Conservation (phyloP, 1,140 invertebrate genomes). For the Bombus turneri region DNA sequence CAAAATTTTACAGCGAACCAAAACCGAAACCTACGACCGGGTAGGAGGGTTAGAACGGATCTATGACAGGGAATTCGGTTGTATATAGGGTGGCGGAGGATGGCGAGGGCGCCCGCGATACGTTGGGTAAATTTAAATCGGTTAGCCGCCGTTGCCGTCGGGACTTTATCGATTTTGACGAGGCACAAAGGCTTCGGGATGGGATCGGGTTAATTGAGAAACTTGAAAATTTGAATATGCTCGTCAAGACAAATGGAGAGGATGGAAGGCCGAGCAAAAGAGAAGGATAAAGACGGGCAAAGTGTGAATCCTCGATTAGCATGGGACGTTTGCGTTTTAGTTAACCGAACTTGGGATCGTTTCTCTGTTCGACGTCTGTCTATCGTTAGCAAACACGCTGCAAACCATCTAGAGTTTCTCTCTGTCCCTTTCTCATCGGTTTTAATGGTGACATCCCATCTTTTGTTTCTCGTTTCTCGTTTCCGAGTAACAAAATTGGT, state of each 20-base stretch:
- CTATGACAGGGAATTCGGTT: background rate
- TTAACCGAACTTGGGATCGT: conserved; percentile 67
- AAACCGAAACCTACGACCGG: background rate
- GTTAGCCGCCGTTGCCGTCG: conserved; percentile 17
- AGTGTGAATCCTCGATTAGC: conserved; percentile 54
- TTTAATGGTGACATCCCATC: background rate
- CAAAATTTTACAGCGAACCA: background rate
- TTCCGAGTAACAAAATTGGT: background rate
- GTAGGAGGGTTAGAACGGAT: background rate
- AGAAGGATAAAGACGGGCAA: conserved; percentile 26
- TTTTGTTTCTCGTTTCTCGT: background rate
- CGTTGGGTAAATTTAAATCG: conserved; percentile 56
- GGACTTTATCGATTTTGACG: conserved; percentile 60
- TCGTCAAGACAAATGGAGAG: conserved; percentile 70
- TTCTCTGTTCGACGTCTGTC: conserved; percentile 62
- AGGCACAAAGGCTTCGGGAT: conserved; percentile 47
- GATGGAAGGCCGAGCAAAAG: conserved; percentile 22
- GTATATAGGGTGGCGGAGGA: background rate
- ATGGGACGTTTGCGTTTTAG: conserved; percentile 64
- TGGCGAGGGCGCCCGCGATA: conserved; percentile 4
- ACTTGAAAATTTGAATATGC: conserved; percentile 76
- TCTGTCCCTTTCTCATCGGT: background rate
- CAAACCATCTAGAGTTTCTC: background rate
- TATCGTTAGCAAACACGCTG: conserved; percentile 26
- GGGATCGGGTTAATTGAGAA: conserved; percentile 77